These are phyloP conservation scores for Ectemnius lituratus DNA, from an alignment of 2,888 invertebrate species.

Conservation along the genomic window DNA sequence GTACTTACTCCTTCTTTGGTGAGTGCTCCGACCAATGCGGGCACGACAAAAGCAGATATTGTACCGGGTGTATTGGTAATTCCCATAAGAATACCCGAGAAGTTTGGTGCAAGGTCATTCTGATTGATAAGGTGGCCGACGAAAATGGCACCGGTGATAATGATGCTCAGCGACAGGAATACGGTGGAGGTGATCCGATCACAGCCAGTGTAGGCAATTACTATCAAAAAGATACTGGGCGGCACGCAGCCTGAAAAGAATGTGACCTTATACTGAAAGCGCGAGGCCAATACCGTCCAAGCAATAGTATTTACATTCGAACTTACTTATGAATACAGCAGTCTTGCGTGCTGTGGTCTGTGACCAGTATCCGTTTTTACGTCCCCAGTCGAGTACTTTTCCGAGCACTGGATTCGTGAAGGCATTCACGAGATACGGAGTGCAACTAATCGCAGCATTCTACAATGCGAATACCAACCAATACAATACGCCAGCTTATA, in stretches of 20 bases:
- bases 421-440: conserved; percentile 70
- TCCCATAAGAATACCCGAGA: conserved; percentile 75
- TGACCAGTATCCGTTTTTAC: conserved; percentile 65
- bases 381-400: conserved; percentile 67
- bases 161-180: conserved; percentile 67
- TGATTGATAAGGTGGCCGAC: conserved; percentile 74
- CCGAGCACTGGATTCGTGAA: conserved; percentile 69
- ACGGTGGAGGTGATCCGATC: conserved; percentile 59
- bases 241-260: conserved; percentile 67
- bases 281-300: background rate
- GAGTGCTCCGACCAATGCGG: conserved; percentile 69
- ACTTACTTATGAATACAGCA: conserved; percentile 72
- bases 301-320: conserved; percentile 2
- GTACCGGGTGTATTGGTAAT: conserved; percentile 76
- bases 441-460: conserved; percentile 70
- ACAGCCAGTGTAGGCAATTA: conserved; percentile 71
- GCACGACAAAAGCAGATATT: conserved; percentile 72
- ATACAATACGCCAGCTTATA: no score
- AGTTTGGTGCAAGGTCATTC: conserved; percentile 74
- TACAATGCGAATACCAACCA: conserved; percentile 30
- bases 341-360: conserved; percentile 72
- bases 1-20: conserved; percentile 67
- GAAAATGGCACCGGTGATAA: conserved; percentile 71
- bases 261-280: no score
- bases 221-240: conserved; percentile 64